These are phyloP conservation scores for Manis pentadactyla DNA, from an alignment of 2,797 vertebrate genomes.

Conservation along the genomic window DNA sequence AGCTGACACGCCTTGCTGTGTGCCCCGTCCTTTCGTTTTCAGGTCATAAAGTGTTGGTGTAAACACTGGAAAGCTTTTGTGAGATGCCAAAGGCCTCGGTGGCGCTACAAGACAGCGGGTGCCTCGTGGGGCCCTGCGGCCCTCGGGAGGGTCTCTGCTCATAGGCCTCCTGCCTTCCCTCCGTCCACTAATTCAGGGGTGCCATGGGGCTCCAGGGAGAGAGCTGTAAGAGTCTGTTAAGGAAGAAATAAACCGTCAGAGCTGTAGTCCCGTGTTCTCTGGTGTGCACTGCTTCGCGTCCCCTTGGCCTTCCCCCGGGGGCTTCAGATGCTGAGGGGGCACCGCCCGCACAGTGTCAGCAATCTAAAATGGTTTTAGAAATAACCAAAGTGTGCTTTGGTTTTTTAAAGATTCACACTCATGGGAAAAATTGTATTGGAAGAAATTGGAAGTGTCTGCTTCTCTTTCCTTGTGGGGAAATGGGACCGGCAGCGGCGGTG, in stretches of 20 bases:
- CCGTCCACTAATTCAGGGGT: neutral
- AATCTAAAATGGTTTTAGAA: neutral
- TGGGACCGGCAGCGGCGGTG: no score
- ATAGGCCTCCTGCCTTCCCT: no score
- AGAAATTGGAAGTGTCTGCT: neutral
- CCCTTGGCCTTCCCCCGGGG: slow-evolving; percentile 22
- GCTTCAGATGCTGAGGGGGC: neutral
- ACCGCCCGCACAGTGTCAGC: neutral
- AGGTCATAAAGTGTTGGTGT: rapidly evolving
- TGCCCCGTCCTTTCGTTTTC: neutral
- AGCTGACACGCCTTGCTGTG: rapidly evolving
- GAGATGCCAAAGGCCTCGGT: neutral
- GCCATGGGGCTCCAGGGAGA: neutral
- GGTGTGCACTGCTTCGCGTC: neutral
- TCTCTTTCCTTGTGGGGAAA: neutral
- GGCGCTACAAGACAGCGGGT: neutral
- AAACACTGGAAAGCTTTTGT: neutral
- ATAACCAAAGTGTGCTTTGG: neutral
- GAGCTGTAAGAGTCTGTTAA: neutral
- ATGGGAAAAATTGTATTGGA: neutral
- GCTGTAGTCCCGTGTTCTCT: neutral
- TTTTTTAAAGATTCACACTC: neutral
- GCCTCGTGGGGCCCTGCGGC: neutral
- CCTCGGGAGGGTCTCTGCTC: neutral
- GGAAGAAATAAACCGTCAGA: neutral